Percentiles rank a stretch among this genome's conserved stretches.
Conservation (phyloP, 1,140 invertebrate genomes). For the Copidosoma floridanum region DNA sequence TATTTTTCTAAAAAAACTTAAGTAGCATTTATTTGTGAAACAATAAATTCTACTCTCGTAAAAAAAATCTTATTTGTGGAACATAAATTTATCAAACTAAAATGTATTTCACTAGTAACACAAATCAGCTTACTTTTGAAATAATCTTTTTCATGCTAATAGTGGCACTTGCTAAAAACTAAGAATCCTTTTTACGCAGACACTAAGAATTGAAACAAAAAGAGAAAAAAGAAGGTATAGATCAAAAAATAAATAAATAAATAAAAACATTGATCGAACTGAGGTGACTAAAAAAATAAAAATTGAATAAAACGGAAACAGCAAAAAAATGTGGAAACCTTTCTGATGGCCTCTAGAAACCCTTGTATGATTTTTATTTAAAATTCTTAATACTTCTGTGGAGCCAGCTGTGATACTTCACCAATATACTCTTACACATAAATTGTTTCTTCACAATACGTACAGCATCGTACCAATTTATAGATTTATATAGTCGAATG, state of each 20-base stretch:
- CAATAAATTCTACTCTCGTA: too few species aligned
- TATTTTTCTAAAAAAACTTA: too few species aligned
- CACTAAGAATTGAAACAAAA: not conserved
- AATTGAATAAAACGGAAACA: not conserved
- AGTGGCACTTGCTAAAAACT: slow-evolving; percentile 20
- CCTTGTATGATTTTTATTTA: slow-evolving; percentile 33
- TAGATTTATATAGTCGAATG: not conserved
- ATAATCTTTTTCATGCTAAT: too few species aligned
- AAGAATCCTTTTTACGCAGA: not conserved
- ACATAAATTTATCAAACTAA: too few species aligned
- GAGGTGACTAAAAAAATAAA: not conserved
- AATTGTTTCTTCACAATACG: slow-evolving; percentile 39
- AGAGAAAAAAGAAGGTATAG: not conserved
- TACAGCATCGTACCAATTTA: slow-evolving; percentile 13
- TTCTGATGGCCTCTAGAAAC: slow-evolving; percentile 31
- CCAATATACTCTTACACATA: too few species aligned
- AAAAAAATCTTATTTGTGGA: too few species aligned
- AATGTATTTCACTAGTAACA: too few species aligned
- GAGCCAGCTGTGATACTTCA: slow-evolving; percentile 55
- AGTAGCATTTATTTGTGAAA: too few species aligned
- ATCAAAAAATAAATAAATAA: not conserved
- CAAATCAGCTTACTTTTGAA: too few species aligned
- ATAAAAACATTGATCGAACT: not conserved
- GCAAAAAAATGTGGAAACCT: not conserved
- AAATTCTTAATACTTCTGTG: slow-evolving; percentile 42